These are phyloP conservation scores for Anadara kagoshimensis DNA, from an alignment of 1,140 invertebrate species.

Conservation along the genomic window DNA sequence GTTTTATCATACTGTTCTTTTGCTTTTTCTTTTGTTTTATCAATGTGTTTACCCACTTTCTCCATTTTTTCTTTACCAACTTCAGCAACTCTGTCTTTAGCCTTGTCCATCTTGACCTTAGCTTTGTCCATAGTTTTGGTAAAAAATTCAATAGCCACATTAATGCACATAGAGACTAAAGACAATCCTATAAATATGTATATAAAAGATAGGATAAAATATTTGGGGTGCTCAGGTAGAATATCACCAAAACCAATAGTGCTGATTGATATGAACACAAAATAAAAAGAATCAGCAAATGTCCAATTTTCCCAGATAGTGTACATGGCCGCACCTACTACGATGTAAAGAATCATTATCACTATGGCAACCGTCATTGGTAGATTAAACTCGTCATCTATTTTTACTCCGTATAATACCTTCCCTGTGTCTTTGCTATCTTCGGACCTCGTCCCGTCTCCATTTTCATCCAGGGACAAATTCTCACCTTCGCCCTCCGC, in stretches of 20 bases:
- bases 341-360: constrained; percentile 88
- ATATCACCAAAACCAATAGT: constrained; percentile 88
- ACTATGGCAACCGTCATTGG: constrained; percentile 89
- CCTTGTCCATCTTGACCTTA: constrained; percentile 46
- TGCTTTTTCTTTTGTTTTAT: constrained; percentile 73
- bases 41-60: constrained; percentile 32
- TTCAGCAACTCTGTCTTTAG: constrained; percentile 37
- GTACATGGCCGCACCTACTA: constrained; percentile 87
- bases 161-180: constrained; percentile 94
- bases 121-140: constrained; percentile 47
- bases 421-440: constrained; percentile 20
- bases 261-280: constrained; percentile 89
- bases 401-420: constrained; percentile 50
- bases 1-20: background rate
- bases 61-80: constrained; percentile 46
- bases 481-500: background rate
- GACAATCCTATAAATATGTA: constrained; percentile 96
- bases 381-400: constrained; percentile 95
- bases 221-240: constrained; percentile 90
- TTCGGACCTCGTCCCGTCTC: background rate
- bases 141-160: constrained; percentile 81
- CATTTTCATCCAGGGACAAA: background rate
- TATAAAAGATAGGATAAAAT: constrained; percentile 91
- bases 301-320: constrained; percentile 83
- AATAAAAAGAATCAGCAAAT: constrained; percentile 93